These are phyloP conservation scores for Xiphophorus couchianus DNA, from an alignment of 2,113 vertebrate genomes.

Conservation along the genomic window DNA sequence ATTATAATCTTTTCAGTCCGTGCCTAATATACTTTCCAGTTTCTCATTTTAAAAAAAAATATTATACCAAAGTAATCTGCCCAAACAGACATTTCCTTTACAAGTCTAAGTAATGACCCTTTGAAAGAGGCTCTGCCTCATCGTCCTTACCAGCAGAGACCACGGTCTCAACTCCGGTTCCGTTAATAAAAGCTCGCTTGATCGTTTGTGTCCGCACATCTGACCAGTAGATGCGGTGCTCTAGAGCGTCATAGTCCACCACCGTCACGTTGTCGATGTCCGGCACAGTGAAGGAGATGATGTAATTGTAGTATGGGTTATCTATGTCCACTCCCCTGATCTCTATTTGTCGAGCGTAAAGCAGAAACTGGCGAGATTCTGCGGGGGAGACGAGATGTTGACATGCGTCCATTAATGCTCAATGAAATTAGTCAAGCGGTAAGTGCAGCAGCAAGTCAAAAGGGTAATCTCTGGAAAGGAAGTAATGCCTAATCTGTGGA, in stretches of 20 bases:
- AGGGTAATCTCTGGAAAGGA: constrained; percentile 25
- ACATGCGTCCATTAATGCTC: constrained; percentile 16
- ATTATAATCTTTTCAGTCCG: too few species aligned
- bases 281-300: constrained; percentile 98
- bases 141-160: constrained; percentile 77
- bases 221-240: constrained; percentile 97
- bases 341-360: constrained; percentile 97
- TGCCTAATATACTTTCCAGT: too few species aligned
- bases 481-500: constrained; percentile 8
- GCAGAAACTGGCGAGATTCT: constrained; percentile 97
- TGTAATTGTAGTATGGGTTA: constrained; percentile 98
- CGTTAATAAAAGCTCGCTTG: constrained; percentile 97
- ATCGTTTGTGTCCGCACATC: constrained; percentile 97
- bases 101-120: background rate
- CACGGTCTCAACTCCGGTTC: constrained; percentile 93
- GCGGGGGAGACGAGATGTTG: constrained; percentile 22
- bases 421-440: constrained; percentile 21
- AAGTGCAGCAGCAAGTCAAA: constrained; percentile 29
- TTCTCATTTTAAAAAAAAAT: too few species aligned
- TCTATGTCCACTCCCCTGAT: constrained; percentile 96
- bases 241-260: constrained; percentile 92
- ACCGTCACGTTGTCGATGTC: constrained; percentile 97
- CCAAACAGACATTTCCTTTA: background rate
- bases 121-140: background rate
- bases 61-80: background rate